Conservation (phyloP, 2,888 invertebrate species). For the Plutella xylostella region DNA sequence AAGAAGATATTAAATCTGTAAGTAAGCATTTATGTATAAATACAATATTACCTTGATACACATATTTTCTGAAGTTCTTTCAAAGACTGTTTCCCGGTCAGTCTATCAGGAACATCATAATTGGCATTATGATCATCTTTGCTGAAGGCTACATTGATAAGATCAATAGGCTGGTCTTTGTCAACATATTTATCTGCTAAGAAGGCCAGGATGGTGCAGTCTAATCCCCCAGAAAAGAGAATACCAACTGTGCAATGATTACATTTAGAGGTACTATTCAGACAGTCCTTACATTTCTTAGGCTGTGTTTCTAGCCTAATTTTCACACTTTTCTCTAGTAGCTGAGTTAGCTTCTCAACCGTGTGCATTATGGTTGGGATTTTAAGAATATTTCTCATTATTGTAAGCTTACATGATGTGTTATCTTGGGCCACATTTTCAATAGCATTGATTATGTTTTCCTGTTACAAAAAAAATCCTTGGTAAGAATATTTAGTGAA, state of each 20-base stretch:
- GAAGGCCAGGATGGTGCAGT: slow-evolving; percentile 91
- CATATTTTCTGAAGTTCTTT: slow-evolving; percentile 76
- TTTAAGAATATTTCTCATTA: slow-evolving; percentile 49
- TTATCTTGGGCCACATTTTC: slow-evolving; percentile 25
- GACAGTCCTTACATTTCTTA: slow-evolving; percentile 72
- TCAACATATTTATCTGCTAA: slow-evolving; percentile 79
- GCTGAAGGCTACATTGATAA: slow-evolving; percentile 95
- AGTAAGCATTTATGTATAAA: background rate
- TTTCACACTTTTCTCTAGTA: slow-evolving; percentile 71
- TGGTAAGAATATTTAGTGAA: too few species aligned
- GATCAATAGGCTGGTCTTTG: slow-evolving; percentile 79
- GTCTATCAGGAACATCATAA: slow-evolving; percentile 86
- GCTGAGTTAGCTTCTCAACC: slow-evolving; percentile 51
- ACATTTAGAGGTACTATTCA: slow-evolving; percentile 42
- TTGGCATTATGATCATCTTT: slow-evolving; percentile 38
- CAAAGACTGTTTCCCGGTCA: slow-evolving; percentile 79
- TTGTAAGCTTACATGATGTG: slow-evolving; percentile 28
- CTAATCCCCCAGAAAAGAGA: slow-evolving; percentile 96
- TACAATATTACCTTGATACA: slow-evolving; percentile 62
- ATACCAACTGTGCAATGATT: slow-evolving; percentile 79
- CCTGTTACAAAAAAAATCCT: too few species aligned
- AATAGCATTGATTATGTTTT: slow-evolving; percentile 32
- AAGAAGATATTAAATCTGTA: background rate
- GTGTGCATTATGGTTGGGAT: slow-evolving; percentile 40
- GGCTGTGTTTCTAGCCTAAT: slow-evolving; percentile 72